Evolutionary conservation across 2,888 invertebrate genomes (phyloP), one percentile per base, ranked within the genome.

Genomic region (Cartodere bifasciata): DNA sequence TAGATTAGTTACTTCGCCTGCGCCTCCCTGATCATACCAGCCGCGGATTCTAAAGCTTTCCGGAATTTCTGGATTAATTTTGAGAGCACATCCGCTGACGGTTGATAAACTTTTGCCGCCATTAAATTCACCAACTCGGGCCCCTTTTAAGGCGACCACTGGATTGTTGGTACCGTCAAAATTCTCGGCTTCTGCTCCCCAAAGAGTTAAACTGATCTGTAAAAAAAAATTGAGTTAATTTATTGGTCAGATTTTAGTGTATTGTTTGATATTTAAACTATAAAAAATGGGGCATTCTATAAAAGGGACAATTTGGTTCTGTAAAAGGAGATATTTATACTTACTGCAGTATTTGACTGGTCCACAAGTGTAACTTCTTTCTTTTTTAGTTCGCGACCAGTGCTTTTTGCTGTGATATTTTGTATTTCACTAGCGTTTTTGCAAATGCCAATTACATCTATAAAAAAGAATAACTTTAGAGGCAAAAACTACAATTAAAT

Each of bases 391-490:
- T 94, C 85, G 48, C 75, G 78, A 33, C 86, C 82, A 0, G 83
- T 76, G 30, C 72, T 70, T 45, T 69, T 75, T 0, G 84, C 75
- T 2, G 73, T 73, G 13, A 97, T 65, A 2, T 72, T 71, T 46
- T 73, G 69, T 1, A 88, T 35, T 34, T 92, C 91, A 1, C 70
- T 63, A 1, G 67, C 67, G 5, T 65, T 64, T 52, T 83, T 86
- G 46, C 85, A 86, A 6, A 97, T 74, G 7, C 90, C 95, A 55
- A 95, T 75, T 1, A 92, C 66, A 72, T 97, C 94, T 84, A 53
- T 14, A 62, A 60, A 41, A 13, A 32, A 31, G 16, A 21, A 13
- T 9, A 24, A 9, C 10, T 9, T 24, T 10, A 24, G 24, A n/a
- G 10, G n/a, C 7, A 24, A 24, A 7, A 24, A 7, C 6, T 21